phyloP scores from a whole-genome alignment of 2,797 vertebrate genomes.

The Acanthiza pusilla region DNA sequence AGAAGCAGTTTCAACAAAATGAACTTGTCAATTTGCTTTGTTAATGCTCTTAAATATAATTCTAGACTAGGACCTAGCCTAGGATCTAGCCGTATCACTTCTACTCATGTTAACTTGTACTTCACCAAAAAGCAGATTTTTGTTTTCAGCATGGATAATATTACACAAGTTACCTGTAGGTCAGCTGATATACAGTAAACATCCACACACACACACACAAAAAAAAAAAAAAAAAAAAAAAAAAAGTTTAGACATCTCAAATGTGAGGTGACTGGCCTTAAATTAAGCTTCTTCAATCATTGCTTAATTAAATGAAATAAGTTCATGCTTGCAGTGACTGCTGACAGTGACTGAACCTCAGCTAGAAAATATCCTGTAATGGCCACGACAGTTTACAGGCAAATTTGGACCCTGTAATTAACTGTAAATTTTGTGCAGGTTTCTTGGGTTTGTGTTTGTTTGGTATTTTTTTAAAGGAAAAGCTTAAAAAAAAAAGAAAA shows the following conservation, averaged over 20 bases:
- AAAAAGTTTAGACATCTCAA: neutral
- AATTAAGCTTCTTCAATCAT: neutral
- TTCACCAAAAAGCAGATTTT: neutral
- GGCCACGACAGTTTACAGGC: neutral
- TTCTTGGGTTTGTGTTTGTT: neutral
- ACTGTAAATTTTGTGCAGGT: neutral
- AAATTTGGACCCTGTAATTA: neutral
- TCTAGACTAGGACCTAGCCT: neutral
- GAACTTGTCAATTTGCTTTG: neutral
- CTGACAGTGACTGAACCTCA: neutral
- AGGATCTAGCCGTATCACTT: neutral
- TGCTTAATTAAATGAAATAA: neutral
- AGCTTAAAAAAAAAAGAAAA: neutral
- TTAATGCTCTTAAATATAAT: neutral
- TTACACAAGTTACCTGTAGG: neutral
- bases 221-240: neutral
- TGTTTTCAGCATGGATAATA: neutral
- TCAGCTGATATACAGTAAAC: neutral
- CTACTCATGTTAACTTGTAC: neutral
- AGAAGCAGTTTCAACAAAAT: neutral
- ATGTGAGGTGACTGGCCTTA: neutral
- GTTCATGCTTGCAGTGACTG: neutral
- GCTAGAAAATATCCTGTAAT: neutral
- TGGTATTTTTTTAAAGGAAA: neutral
- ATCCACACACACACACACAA: neutral